A percentile compares a stretch with the other conserved stretches of the same genome.
These are phyloP conservation scores for Dreissena polymorpha DNA, from an alignment of 1,140 invertebrate genomes.

Conservation along the genomic window DNA sequence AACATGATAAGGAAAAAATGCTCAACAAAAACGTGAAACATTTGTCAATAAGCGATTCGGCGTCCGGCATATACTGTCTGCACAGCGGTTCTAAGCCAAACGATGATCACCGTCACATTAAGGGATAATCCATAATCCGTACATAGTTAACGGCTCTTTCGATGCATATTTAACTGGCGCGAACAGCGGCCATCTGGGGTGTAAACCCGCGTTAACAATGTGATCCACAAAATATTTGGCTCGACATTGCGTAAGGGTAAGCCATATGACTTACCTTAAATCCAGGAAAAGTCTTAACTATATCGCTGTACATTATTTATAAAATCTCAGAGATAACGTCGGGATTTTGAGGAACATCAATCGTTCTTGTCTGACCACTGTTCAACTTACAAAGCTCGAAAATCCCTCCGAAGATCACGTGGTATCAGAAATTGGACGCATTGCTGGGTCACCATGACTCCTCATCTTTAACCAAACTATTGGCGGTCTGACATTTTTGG, in stretches of 20 bases:
- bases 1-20: too few relatives aligned
- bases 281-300: slow-evolving; percentile 51
- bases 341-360: slow-evolving; percentile 35
- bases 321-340: slow-evolving; percentile 43
- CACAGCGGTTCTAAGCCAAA: too few relatives aligned
- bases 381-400: slow-evolving; percentile 49
- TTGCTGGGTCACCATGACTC: slow-evolving; percentile 29
- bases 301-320: slow-evolving; percentile 52
- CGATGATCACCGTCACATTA: too few relatives aligned
- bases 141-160: slow-evolving; percentile 2
- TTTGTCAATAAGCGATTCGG: too few relatives aligned
- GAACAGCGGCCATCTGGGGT: not conserved
- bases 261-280: slow-evolving; percentile 42
- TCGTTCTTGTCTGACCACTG: slow-evolving; percentile 43
- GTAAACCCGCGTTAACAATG: not conserved
- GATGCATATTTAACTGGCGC: slow-evolving; percentile 4
- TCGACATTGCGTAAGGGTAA: slow-evolving; percentile 37
- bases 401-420: slow-evolving; percentile 40
- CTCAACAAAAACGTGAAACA: too few relatives aligned
- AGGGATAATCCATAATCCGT: slow-evolving; percentile 1
- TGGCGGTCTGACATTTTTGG: slow-evolving; percentile 39
- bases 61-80: too few relatives aligned
- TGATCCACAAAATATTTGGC: slow-evolving; percentile 29
- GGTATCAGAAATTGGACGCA: slow-evolving; percentile 42
- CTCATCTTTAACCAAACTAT: slow-evolving; percentile 23